These are phyloP conservation scores for Atrichornis clamosus DNA, from an alignment of 2,113 vertebrate genomes.

Conservation along the genomic window DNA sequence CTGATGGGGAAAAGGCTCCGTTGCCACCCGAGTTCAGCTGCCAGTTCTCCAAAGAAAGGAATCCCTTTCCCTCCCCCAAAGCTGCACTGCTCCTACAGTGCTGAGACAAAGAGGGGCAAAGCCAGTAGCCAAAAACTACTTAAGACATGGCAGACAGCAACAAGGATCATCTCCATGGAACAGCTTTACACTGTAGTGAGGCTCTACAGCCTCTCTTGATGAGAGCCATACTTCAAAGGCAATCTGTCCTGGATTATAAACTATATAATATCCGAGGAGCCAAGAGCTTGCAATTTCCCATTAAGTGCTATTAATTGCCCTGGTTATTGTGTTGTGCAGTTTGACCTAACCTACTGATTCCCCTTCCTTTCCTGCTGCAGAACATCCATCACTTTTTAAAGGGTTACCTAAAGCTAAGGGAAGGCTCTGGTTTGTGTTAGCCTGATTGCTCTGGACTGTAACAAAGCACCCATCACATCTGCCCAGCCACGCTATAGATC, in stretches of 20 bases:
- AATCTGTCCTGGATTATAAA: background rate
- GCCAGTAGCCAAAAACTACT: background rate
- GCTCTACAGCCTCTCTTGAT: background rate
- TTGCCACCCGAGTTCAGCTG: background rate
- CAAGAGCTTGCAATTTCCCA: conserved; percentile 9
- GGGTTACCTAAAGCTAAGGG: background rate
- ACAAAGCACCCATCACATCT: conserved; percentile 49
- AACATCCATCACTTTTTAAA: conserved; percentile 45
- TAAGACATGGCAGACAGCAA: rapidly evolving
- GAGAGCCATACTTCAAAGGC: background rate
- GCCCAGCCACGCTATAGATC: conserved; percentile 24
- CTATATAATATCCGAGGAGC: background rate
- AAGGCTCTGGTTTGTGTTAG: conserved; percentile 47
- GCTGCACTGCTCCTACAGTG: background rate
- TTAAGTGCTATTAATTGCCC: conserved; percentile 44
- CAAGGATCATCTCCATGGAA: background rate
- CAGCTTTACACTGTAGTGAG: background rate
- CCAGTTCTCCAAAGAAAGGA: background rate
- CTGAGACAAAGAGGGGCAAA: background rate
- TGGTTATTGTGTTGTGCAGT: conserved; percentile 12
- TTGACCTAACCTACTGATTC: background rate
- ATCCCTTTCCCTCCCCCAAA: background rate
- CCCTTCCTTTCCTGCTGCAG: background rate
- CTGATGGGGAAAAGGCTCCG: background rate
- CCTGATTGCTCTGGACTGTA: conserved; percentile 13